Evolutionary conservation across 2,888 invertebrate genomes (phyloP).

Genomic region (Pyrochroa serraticornis): DNA sequence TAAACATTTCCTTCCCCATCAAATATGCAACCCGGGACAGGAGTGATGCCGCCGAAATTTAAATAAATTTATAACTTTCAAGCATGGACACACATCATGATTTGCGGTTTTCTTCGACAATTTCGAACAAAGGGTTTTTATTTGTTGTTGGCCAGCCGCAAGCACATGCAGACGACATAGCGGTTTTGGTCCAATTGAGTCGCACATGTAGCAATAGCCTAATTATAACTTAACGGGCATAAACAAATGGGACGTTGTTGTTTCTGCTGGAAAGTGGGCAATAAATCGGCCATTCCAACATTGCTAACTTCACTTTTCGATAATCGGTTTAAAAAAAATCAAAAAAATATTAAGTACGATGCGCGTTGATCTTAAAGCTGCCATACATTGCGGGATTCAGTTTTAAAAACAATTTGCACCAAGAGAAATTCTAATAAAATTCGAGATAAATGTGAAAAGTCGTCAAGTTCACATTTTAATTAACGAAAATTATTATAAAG

Average conservation of each 20-base stretch:
- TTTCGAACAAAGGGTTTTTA: slow-evolving; percentile 28
- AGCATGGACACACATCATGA: slow-evolving; percentile 23
- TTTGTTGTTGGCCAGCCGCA: slow-evolving; percentile 28
- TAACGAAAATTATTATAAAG: too few relatives aligned
- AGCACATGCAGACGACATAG: slow-evolving; percentile 28
- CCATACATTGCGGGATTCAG: too few relatives aligned
- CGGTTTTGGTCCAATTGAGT: slow-evolving; percentile 20
- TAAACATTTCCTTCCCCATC: slow-evolving; percentile 18
- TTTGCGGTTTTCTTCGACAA: slow-evolving; percentile 20
- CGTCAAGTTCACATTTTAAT: too few relatives aligned
- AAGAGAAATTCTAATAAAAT: too few relatives aligned
- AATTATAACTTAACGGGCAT: slow-evolving; percentile 28
- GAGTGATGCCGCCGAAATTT: not conserved
- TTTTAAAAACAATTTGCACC: too few relatives aligned
- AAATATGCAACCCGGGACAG: slow-evolving; percentile 12
- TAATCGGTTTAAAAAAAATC: too few relatives aligned
- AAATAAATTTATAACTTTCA: slow-evolving; percentile 1
- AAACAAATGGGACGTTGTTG: slow-evolving; percentile 20
- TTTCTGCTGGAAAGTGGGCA: slow-evolving; percentile 20
- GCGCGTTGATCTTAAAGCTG: too few relatives aligned
- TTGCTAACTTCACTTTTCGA: not conserved
- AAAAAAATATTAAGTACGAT: too few relatives aligned
- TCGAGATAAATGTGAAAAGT: too few relatives aligned
- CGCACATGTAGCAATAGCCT: slow-evolving; percentile 20
- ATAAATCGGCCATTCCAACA: slow-evolving; percentile 17